phyloP scores from a whole-genome alignment of 1,140 invertebrate genomes.

The Microplitis demolitor region DNA sequence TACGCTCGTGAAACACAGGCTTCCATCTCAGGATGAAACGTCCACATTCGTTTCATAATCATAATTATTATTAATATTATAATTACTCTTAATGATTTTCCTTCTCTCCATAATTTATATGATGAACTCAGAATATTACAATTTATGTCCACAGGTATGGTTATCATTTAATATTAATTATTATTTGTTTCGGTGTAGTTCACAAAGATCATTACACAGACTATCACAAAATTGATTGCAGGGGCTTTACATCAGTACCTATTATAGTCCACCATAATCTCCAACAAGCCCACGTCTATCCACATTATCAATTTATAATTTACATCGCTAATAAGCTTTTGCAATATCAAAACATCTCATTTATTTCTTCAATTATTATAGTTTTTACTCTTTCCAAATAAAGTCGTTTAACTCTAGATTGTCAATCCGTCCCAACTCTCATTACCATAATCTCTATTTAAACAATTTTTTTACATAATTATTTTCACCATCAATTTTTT shows the following conservation, averaged over 20 bases:
- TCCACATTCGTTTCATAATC: not conserved
- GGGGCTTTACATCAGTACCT: constrained; percentile 34
- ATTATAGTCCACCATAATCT: not conserved
- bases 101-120: not conserved
- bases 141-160: not conserved
- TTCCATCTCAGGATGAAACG: not conserved
- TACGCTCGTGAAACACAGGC: no score
- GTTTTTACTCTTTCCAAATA: constrained; percentile 43
- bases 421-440: no score
- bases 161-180: not conserved
- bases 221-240: constrained; percentile 60
- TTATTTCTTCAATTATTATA: constrained; percentile 23
- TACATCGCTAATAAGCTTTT: no score
- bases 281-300: no score
- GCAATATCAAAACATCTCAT: no score
- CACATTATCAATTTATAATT: not conserved
- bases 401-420: constrained; percentile 26
- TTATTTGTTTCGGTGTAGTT: constrained; percentile 30
- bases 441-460: no score
- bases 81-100: not conserved
- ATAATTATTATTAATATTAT: constrained; percentile 4
- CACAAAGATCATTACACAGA: constrained; percentile 43
- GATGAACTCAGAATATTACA: not conserved
- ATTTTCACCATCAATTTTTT: no score
- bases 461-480: no score